Base-by-base conservation (phyloP, 2,888 invertebrate genomes). In the Sarcophaga caerulescens region DNA sequence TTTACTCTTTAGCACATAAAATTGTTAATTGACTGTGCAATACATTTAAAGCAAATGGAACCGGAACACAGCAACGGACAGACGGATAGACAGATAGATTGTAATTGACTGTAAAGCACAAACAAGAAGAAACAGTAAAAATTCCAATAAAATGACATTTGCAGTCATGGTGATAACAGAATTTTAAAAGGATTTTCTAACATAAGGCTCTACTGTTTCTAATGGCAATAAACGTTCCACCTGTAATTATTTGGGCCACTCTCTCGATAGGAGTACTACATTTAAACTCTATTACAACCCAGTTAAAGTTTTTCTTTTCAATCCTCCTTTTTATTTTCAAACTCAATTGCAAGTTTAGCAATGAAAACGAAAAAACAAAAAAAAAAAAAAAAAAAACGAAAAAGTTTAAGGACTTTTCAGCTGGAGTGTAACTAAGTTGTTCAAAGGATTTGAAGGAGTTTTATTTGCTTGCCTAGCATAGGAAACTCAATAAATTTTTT, bases 1-100 rank as follows among this genome's bases (percentile, higher is more conserved):
- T 65, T 65, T 76, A 19, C 65, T 70, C 47, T 65, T 77, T 52
- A 68, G 71, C 62, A 45, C 76, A 80, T 81, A 84, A 86, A 77
- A 78, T 71, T 84, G 83, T 86, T 86, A 86, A 86, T 84, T 81
- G 86, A 86, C 77, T 84, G 81, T 84, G 81, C 86, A 80, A 83
- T 63, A 73, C 82, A 73, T 73, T 66, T 57, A 70, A 79, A 70
- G 23, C 73, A 77, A 52, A 52, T 63, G 73, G 63, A 71, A 68
- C 57, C 21, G 69, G 35, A 73, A 79, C 57, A 52, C 25, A 74
- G 79, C 63, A 52, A 52, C 4, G 52, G 52, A 52, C 71, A 59
- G 35, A n/a, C 45, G 21, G 3, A 77, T 68, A 52, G 73, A 68
- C 85, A 77, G 71, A 81, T 65, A 69, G 45, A 59, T 66, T 17